These are phyloP conservation scores for Xiphias gladius DNA, from an alignment of 2,113 vertebrate species.

Conservation along the genomic window DNA sequence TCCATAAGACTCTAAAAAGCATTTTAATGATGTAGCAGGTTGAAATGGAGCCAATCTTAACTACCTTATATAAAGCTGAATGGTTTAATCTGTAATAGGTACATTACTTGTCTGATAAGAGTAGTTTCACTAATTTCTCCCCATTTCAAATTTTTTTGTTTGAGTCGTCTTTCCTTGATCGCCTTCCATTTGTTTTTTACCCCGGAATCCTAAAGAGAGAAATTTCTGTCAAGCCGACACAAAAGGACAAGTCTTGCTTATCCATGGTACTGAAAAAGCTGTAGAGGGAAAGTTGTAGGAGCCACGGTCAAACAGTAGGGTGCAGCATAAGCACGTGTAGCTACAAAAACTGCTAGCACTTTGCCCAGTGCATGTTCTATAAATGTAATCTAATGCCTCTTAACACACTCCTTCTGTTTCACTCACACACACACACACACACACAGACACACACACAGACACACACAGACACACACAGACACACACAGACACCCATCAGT, in stretches of 20 bases:
- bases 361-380: not conserved
- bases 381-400: slow-evolving; percentile 11
- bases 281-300: slow-evolving; percentile 22
- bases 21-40: not conserved
- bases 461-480: not conserved
- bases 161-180: too few species aligned
- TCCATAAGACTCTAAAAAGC: not conserved
- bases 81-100: not conserved
- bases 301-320: slow-evolving; percentile 44
- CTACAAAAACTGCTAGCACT: not conserved
- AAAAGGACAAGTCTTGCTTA: not conserved
- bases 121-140: too few species aligned
- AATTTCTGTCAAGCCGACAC: not conserved
- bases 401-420: slow-evolving; percentile 3
- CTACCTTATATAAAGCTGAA: not conserved
- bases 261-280: not conserved
- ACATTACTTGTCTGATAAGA: too few species aligned
- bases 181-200: too few species aligned
- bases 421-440: not conserved
- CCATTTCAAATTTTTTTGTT: too few species aligned
- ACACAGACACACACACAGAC: not conserved
- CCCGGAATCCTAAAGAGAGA: not conserved
- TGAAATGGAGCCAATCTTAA: not conserved
- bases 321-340: slow-evolving; percentile 56
- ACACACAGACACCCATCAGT: not conserved